A percentile compares a stretch with the other conserved stretches of the same genome.
Evolutionary conservation across 2,888 invertebrate species (phyloP).

Genomic region (Hirtodrosophila alboralis): DNA sequence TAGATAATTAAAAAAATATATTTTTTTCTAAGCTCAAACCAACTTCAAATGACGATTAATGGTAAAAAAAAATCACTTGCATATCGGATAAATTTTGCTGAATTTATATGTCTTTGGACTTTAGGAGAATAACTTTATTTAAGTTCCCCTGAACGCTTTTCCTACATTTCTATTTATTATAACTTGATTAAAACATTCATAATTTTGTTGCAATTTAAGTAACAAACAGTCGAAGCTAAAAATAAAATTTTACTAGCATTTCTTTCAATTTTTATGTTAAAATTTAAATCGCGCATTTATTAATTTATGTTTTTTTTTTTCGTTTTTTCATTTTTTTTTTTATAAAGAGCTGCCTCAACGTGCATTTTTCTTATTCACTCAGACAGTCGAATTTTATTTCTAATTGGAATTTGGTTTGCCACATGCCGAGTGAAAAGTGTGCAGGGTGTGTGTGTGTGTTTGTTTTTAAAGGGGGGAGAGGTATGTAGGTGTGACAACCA

Average conservation of each 20-base stretch:
- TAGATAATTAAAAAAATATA: too few species aligned
- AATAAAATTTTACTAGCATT: conserved; percentile 4
- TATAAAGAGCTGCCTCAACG: conserved; percentile 1
- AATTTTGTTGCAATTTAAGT: too few species aligned
- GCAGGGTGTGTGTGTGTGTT: not conserved
- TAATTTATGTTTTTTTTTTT: conserved; percentile 39
- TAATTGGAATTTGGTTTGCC: conserved; percentile 54
- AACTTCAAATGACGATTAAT: too few species aligned
- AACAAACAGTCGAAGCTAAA: too few species aligned
- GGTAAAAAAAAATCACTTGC: too few species aligned
- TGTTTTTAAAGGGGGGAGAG: not conserved
- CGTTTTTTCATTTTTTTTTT: conserved; percentile 42
- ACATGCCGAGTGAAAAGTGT: conserved; percentile 4
- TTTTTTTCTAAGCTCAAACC: too few species aligned
- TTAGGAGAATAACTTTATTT: too few species aligned
- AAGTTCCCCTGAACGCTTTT: too few species aligned
- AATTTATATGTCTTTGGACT: too few species aligned
- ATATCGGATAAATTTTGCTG: too few species aligned
- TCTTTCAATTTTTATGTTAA: conserved; percentile 33
- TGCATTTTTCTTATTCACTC: conserved; percentile 4
- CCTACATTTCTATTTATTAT: too few species aligned
- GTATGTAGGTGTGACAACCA: conserved; percentile 32
- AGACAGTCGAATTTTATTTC: conserved; percentile 35
- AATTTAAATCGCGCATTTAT: conserved; percentile 40
- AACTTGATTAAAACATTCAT: too few species aligned